These are phyloP conservation scores for Sarotherodon lohbergeri DNA, from an alignment of 2,113 vertebrate species.

Conservation along the genomic window DNA sequence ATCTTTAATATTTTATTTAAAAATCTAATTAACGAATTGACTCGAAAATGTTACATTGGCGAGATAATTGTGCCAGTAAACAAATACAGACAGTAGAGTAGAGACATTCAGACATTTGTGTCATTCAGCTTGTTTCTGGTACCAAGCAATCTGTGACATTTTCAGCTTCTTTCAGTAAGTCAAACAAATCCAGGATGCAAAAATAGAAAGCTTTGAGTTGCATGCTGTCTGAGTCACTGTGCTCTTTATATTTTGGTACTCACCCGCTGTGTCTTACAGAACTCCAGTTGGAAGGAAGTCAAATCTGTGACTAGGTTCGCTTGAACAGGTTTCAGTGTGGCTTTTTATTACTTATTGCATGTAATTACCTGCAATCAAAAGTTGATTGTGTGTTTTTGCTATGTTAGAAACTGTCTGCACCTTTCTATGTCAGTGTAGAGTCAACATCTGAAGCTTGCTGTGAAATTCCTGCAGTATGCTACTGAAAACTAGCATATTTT, in stretches of 20 bases:
- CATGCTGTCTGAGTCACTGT: conserved; percentile 43
- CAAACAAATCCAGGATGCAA: not conserved
- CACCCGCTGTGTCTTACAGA: conserved; percentile 53
- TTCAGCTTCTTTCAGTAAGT: not conserved
- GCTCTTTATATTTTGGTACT: conserved; percentile 45
- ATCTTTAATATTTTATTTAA: not conserved
- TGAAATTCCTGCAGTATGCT: not conserved
- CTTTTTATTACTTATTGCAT: conserved; percentile 12
- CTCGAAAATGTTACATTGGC: not conserved
- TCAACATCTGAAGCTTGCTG: not conserved
- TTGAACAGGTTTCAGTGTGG: conserved; percentile 1
- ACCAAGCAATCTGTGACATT: not conserved
- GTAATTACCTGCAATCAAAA: conserved; percentile 22
- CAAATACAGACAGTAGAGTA: not conserved
- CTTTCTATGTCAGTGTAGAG: not conserved
- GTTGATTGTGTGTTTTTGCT: not conserved
- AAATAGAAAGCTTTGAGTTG: conserved; percentile 33
- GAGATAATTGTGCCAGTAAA: not conserved
- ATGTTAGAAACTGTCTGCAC: not conserved
- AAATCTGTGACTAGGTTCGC: conserved; percentile 36
- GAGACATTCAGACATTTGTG: not conserved
- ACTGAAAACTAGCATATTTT: not conserved
- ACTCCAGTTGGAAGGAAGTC: conserved; percentile 49
- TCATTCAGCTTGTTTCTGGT: not conserved
- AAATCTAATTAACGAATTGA: not conserved